Base-by-base conservation (phyloP, 2,797 vertebrate species). In the Clarias laeviceps region DNA sequence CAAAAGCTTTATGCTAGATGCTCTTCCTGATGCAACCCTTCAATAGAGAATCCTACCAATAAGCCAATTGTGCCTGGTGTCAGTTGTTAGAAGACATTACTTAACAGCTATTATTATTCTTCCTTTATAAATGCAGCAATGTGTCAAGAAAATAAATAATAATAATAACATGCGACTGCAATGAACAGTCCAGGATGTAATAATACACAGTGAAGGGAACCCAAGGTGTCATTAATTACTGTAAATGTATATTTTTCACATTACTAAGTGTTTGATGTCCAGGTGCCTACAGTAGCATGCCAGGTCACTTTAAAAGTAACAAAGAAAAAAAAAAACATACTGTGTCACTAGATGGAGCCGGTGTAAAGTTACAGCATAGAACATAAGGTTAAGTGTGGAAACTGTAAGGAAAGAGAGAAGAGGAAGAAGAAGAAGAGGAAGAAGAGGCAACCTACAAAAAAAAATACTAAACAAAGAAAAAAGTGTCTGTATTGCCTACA, bases 271-370 rank as follows among this genome's bases (percentile, higher is more conserved):
- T 66, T 32, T 29, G 64, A 17, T 4, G 17, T 32, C 29, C 3
- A 32, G 34, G 8, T 69, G n/a, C 15, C 34, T 5, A n/a, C n/a
- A n/a, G n/a, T n/a, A 34, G 65, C 0, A 18, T 34, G 29, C 17
- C 0, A 8, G 6, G 32, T 68, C 12, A 68, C 65, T 68, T 17
- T 32, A 32, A 34, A 78, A 22, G 6, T 18, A 59, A 78, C 20
- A 61, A 45, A 27, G 0, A 7, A 64, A 1, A 20, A 34, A 34
- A 20, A 37, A 18, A 22, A 69, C 1, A n/a, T 45, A 15, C 4
- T n/a, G 34, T 50, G 76, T 29, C 83, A 80, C 34, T 80, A 80
- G 76, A 72, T 80, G 83, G 83, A 80, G 76, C 32, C 32, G 5
- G 12, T 65, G 66, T 34, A 29, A 34, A 29, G 18, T 68, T 59